Conservation (phyloP, 2,888 invertebrate genomes). For the Marronus borbonicus region DNA sequence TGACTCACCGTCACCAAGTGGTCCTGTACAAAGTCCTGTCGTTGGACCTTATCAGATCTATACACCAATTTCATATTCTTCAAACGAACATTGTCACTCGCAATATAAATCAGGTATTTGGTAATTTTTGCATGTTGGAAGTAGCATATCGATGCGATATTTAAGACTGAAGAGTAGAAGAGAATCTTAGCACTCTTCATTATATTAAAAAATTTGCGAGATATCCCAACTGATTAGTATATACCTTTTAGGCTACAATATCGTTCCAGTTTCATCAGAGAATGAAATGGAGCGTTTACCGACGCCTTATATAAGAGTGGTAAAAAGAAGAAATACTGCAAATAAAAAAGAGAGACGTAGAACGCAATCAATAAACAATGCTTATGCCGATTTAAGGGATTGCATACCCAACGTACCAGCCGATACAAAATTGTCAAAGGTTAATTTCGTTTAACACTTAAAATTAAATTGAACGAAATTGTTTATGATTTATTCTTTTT, state of each 20-base stretch:
- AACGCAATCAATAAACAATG: slow-evolving; percentile 95
- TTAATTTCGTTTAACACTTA: slow-evolving; percentile 67
- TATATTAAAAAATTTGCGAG: neutral
- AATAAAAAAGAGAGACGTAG: slow-evolving; percentile 95
- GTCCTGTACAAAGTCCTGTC: slow-evolving; percentile 60
- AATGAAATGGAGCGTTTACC: slow-evolving; percentile 61
- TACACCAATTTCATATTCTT: slow-evolving; percentile 59
- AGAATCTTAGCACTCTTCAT: neutral
- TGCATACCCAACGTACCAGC: slow-evolving; percentile 97
- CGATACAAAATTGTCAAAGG: slow-evolving; percentile 96
- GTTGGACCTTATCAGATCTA: slow-evolving; percentile 64
- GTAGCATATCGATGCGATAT: slow-evolving; percentile 10
- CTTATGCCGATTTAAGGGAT: slow-evolving; percentile 92
- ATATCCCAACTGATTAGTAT: neutral
- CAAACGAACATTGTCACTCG: slow-evolving; percentile 55
- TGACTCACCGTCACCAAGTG: slow-evolving; percentile 66
- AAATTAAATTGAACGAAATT: slow-evolving; percentile 51
- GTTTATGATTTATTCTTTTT: slow-evolving; percentile 64
- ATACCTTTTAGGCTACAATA: slow-evolving; percentile 52
- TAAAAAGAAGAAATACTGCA: slow-evolving; percentile 90
- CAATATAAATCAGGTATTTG: slow-evolving; percentile 57
- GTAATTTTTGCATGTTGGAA: slow-evolving; percentile 15
- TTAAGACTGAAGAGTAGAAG: slow-evolving; percentile 17
- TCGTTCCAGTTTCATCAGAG: slow-evolving; percentile 53
- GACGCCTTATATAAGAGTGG: slow-evolving; percentile 73